Base-by-base conservation (phyloP, 2,797 vertebrate species). In the Macrochelys suwanniensis region DNA sequence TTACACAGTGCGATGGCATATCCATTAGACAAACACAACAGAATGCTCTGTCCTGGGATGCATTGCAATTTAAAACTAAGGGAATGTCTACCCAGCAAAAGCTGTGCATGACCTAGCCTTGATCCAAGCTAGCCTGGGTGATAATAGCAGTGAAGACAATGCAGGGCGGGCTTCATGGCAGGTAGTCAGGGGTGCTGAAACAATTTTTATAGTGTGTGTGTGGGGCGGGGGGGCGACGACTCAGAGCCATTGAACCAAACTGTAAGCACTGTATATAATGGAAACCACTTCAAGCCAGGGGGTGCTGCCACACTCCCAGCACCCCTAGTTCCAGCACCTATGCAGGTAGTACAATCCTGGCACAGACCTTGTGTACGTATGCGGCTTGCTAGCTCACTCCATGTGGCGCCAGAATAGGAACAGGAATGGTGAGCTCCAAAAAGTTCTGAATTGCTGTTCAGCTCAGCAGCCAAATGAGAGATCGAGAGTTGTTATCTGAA, bases 1-100 rank as follows among this genome's bases (percentile, higher is more conserved):
- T 90, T 84, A 50, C 1, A 49, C 91, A 88, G 76, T 53, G 93
- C 92, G 59, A 23, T 23, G 79, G 81, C 92, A 80, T 82, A 89
- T 65, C 76, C 61, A 25, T 89, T 84, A 94, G 91, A 94, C 82
- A 65, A 0, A 81, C 13, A 81, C 33, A 26, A 80, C 82, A 87
- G 85, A 47, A 78, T 31, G 80, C 85, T 0, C 33, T 28, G 79
- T 5, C 82, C 84, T 0, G 3, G n/a, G 84, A 87, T 45, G 76
- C 33, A 10, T 21, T 56, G 85, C 86, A 77, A 53, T 92, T 83
- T 4, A 74, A 68, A 68, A 85, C 25, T 13, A 7, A 28, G 65
- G 89, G 57, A 15, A 68, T 68, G 68, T 71, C 68, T 71, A 71
- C n/a, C 19, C 17, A 71, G 19, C 17, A 68, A 68, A 68, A 68